Base-by-base conservation (phyloP, 2,888 invertebrate genomes). In the Chrysolina oricalcia region DNA sequence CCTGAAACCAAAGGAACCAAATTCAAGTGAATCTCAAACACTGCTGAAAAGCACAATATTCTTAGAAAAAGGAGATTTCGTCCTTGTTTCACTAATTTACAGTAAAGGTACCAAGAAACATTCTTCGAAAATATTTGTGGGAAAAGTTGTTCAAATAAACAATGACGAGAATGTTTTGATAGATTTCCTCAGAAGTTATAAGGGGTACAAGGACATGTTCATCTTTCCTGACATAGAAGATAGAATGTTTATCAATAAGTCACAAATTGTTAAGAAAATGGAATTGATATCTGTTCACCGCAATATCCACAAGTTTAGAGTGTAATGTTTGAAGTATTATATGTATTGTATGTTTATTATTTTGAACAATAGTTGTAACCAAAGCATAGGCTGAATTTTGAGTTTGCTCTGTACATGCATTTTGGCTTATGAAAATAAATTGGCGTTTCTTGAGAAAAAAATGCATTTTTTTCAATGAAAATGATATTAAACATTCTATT, bases 1-100 rank as follows among this genome's bases (percentile, higher is more conserved):
- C 43, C 43, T 43, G 43, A 43, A 43, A 5, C 43, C 43, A 43
- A 43, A 43, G 2, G 2, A 43, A 8, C 43, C 43, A 43, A 43
- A 43, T 43, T 43, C 43, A 43, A 43, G 43, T 43, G 43, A 43
- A 43, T 43, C 43, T 43, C 43, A 43, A 43, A n/a, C n/a, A n/a
- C 43, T 43, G 43, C 43, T 43, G 43, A 8, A 43, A 43, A 43
- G 43, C 43, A 43, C 27, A 27, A 27, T 27, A 27, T 27, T 27
- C 27, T 27, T 27, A 27, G 27, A 27, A 27, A 5, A 27, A 5
- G 27, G 27, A 27, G 43, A 43, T 43, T 43, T 43, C 43, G 43
- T 15, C 43, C 43, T 43, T 43, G 43, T 27, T 27, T 27, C 27
- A 27, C 27, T 27, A 27, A 27, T 27, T 27, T 27, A 27, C 27